Evolutionary conservation across 2,797 vertebrate species (phyloP), one percentile per base, ranked within the genome.

Genomic region (Myotis findleyi): DNA sequence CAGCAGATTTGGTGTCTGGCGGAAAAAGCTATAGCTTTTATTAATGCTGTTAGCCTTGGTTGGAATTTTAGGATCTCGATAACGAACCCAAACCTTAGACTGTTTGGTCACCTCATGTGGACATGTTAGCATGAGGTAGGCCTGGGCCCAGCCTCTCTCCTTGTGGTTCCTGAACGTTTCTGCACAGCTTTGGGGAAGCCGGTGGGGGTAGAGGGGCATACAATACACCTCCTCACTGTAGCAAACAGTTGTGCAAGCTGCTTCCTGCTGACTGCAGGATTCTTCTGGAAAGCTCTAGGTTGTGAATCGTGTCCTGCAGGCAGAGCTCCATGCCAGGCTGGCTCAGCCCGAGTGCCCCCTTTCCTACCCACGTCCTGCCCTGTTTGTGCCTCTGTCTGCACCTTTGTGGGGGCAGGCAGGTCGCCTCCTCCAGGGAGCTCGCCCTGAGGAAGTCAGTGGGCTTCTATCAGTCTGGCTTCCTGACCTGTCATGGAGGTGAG

Each of bases 271-370:
- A 9, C 75, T 12, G 2, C 0, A 13, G 69, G 66, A n/a, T n/a
- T 47, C 23, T 83, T 79, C 41, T 87, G 85, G 89, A 76, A 93
- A 27, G 53, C 91, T 97, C 82, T 16, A 30, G 33, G 89, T 55
- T 13, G 21, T 75, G 87, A 87, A 17, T 81, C 47, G 6, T 10
- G 6, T 62, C n/a, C 38, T 69, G 21, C 23, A 76, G 87, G n/a
- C 1, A 1, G 71, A 87, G 62, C 44, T 47, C 9, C 0, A 1
- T 79, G 38, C 13, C 14, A 20, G 20, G n/a, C 33, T 66, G 21
- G 59, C 69, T 12, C 36, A 68, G 49, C 44, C 30, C 0, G 0
- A 1, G 4, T 12, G 33, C n/a, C 59, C 27, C 30, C 2, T 38
- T 51, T 7, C 18, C 38, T 51, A n/a, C 33, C 77, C 30, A 49